Evolutionary conservation across 2,888 invertebrate genomes (phyloP).

Genomic region (Gnatocerus cornutus): DNA sequence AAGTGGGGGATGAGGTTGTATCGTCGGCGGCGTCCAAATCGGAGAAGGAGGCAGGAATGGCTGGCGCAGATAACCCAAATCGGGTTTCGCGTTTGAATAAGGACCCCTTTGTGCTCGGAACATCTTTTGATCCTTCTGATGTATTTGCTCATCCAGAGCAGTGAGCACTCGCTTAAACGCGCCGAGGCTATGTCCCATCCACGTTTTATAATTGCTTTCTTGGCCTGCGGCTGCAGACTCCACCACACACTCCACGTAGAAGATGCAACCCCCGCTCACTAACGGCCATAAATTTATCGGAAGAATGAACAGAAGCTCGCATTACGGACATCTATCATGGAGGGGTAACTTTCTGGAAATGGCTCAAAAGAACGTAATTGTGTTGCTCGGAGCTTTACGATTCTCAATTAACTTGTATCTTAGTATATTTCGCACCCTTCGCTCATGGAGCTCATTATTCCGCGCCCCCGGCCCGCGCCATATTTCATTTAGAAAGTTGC

Average conservation of each 20-base stretch:
- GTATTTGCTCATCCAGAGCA: slow-evolving; percentile 63
- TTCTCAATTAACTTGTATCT: slow-evolving; percentile 65
- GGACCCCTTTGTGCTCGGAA: slow-evolving; percentile 65
- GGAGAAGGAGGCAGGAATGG: slow-evolving; percentile 53
- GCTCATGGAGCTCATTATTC: slow-evolving; percentile 61
- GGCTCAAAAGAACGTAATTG: slow-evolving; percentile 67
- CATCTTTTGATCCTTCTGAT: slow-evolving; percentile 69
- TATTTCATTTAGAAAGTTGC: slow-evolving; percentile 56
- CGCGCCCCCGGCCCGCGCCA: slow-evolving; percentile 54
- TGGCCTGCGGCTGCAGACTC: slow-evolving; percentile 64
- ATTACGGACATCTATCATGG: slow-evolving; percentile 62
- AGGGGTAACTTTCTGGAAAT: slow-evolving; percentile 63
- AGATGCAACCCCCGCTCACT: slow-evolving; percentile 51
- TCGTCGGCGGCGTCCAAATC: slow-evolving; percentile 32
- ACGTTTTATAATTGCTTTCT: slow-evolving; percentile 69
- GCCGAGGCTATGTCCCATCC: slow-evolving; percentile 63
- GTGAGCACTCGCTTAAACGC: slow-evolving; percentile 64
- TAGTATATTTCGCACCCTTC: slow-evolving; percentile 60
- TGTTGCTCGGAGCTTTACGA: slow-evolving; percentile 63
- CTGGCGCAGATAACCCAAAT: slow-evolving; percentile 68
- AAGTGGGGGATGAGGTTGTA: slow-evolving; percentile 16
- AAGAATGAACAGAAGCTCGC: slow-evolving; percentile 61
- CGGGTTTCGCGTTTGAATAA: slow-evolving; percentile 69
- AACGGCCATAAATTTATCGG: slow-evolving; percentile 63
- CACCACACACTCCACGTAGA: slow-evolving; percentile 46